These are phyloP conservation scores for Zalophus californianus DNA, from an alignment of 2,797 vertebrate genomes.

Conservation along the genomic window DNA sequence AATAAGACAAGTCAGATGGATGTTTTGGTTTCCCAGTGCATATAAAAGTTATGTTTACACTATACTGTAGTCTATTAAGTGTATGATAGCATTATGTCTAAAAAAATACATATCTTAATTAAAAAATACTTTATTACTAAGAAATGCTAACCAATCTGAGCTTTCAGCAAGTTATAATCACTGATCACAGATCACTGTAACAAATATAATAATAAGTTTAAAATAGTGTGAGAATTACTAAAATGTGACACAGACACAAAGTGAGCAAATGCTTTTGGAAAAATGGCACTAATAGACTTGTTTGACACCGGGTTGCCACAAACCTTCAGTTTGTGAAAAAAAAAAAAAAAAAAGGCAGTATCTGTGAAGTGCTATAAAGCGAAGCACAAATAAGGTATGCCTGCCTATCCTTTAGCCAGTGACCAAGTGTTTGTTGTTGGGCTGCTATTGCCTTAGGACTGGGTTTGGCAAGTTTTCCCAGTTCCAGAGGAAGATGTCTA, in stretches of 20 bases:
- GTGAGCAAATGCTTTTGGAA: not conserved
- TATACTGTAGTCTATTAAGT: not conserved
- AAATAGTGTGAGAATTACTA: not conserved
- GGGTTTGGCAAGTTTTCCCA: not conserved
- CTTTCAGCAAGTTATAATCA: not conserved
- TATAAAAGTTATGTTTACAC: not conserved
- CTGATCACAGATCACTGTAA: not conserved
- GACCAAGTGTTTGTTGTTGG: not conserved
- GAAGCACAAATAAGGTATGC: not conserved
- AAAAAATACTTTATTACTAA: not conserved
- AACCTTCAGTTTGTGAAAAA: not conserved
- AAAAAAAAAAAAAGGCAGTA: not conserved
- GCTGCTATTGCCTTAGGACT: not conserved
- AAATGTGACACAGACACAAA: not conserved
- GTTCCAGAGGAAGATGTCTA: not conserved
- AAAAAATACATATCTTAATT: not conserved
- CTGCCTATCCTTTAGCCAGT: not conserved
- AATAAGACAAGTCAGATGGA: not conserved
- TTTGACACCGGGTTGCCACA: not conserved
- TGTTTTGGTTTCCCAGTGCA: not conserved
- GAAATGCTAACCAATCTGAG: not conserved
- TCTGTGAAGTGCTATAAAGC: not conserved
- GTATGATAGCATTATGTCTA: not conserved
- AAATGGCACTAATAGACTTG: not conserved
- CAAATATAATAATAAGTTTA: not conserved